phyloP scores from a whole-genome alignment of 2,797 vertebrate species.

The Etheostoma perlongum region DNA sequence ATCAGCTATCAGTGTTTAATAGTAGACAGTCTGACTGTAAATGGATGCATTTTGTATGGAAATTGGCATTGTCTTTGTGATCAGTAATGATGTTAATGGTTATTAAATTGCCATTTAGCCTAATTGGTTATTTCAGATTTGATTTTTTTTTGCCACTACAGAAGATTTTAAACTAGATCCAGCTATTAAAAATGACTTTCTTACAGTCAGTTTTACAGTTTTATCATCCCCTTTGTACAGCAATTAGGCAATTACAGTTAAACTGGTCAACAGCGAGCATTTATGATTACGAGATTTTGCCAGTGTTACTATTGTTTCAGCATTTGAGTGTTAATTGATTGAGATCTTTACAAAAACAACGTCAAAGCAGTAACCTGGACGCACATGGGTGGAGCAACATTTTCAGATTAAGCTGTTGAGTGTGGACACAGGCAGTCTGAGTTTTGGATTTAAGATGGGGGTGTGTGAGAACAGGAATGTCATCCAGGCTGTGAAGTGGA shows the following conservation, averaged over 20 bases:
- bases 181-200: neutral
- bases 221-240: neutral
- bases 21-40: neutral
- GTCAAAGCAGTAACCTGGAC: no score
- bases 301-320: neutral
- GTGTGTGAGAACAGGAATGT: slow-evolving; percentile 22
- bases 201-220: neutral
- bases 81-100: neutral
- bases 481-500: slow-evolving; percentile 48
- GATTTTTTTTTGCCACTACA: no score
- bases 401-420: no score
- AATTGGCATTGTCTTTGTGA: neutral
- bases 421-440: neutral
- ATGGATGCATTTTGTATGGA: neutral
- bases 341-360: no score
- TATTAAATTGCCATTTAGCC: neutral
- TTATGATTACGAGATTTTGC: neutral
- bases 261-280: neutral
- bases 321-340: neutral
- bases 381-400: no score
- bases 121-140: neutral
- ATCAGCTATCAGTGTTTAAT: neutral
- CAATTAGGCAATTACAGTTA: neutral
- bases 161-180: neutral
- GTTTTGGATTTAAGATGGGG: neutral